phyloP scores from a whole-genome alignment of 1,140 invertebrate species.

The Teleopsis dalmanni region DNA sequence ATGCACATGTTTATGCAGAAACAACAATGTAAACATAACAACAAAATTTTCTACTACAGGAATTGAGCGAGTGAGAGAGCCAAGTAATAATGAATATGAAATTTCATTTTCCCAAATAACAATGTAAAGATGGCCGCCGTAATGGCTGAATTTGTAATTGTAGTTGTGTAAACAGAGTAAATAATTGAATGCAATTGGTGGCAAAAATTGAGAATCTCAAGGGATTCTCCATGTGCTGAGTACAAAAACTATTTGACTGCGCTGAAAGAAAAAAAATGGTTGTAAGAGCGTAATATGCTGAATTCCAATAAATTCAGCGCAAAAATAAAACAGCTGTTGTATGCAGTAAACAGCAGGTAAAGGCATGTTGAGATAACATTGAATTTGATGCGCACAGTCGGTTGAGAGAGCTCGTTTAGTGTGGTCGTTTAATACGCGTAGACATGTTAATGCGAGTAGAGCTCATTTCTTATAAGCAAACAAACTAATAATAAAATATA shows the following conservation, averaged over 20 bases:
- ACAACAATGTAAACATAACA: conserved; percentile 4
- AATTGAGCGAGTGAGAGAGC: conserved; percentile 11
- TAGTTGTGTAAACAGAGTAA: not conserved
- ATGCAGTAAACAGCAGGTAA: not conserved
- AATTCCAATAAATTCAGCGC: not conserved
- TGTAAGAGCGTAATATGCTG: not conserved
- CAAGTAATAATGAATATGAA: not conserved
- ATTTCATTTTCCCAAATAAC: not conserved
- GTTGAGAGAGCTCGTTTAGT: conserved; percentile 28
- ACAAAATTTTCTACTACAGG: not conserved
- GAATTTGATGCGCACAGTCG: conserved; percentile 19
- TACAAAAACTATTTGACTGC: too few relatives aligned
- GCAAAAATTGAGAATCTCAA: too few relatives aligned
- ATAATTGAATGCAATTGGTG: not conserved
- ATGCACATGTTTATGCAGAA: conserved; percentile 12
- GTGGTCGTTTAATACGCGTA: conserved; percentile 12
- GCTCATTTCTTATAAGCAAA: conserved; percentile 2
- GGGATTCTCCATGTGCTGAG: too few relatives aligned
- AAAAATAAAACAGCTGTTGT: not conserved
- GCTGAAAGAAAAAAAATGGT: not conserved
- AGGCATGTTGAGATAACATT: not conserved
- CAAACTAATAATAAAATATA: not conserved
- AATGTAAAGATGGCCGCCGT: conserved; percentile 17
- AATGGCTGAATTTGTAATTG: conserved; percentile 14
- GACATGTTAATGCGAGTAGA: not conserved